Evolutionary conservation across 2,888 invertebrate genomes (phyloP), one percentile per base, ranked within the genome.

Genomic region (Dolichomitus sp.): DNA sequence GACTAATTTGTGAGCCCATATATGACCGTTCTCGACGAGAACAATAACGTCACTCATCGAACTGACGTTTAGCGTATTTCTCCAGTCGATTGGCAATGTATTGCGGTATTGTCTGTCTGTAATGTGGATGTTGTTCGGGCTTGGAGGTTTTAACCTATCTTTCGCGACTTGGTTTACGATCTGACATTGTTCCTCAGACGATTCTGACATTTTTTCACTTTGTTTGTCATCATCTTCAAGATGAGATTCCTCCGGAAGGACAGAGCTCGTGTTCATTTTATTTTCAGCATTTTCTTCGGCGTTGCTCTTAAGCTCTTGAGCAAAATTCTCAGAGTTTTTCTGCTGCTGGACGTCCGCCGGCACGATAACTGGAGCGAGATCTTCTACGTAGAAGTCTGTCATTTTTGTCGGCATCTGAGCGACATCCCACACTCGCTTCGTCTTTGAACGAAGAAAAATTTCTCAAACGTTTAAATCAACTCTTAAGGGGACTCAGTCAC

Each of bases 1-100:
- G 6, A 95, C 93, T 40, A 95, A 85, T 87, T 92, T 94, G 84
- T 95, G 95, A 57, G 91, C 93, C 87, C 92, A 93, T 82, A 95
- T 93, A 45, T 92, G 88, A 65, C 91, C 89, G 75, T 92, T 89
- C 65, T 93, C 90, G 1, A 93, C 91, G 77, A 92, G 90, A 45
- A 95, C 88, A 19, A 92, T 89, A 12, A 94, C 75, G 85, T 95
- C 95, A 88, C 94, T 94, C 81, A 92, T 89, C 52, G 89, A 85
- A 77, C 89, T 91, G 37, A 92, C 90, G 77, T 93, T 93, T 6
- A 94, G 78, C 42, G 92, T 85, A 79, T 88, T 88, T 33, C 87
- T 81, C 94, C 94, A 94, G 77, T 93, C 92, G 17, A 72, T 66
- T n/a, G 87, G 85, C 45, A 90, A 19, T 73, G 81, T 86, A 77